Evolutionary conservation across 2,888 invertebrate genomes (phyloP), one percentile per base, ranked within the genome.

Genomic region (Eledone cirrhosa): DNA sequence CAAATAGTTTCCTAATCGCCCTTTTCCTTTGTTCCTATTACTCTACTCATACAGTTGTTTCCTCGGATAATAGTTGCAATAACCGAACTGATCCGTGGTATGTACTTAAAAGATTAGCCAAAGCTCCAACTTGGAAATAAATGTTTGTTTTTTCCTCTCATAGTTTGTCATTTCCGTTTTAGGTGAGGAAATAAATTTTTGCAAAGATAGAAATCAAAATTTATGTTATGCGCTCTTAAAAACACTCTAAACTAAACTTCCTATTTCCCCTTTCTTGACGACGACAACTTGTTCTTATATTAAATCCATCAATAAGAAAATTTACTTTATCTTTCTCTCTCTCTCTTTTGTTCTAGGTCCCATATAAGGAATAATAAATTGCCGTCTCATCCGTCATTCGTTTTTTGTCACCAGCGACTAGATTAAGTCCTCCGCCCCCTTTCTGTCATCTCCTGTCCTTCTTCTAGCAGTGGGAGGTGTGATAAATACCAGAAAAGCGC

Each of bases 331-430:
- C 31, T n/a, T 72, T 72, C 31, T 31, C 7, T 29, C 27, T 67
- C 31, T 22, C 8, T 67, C 67, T 67, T 31, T 24, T 33, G 29
- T 29, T 5, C 72, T 24, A 19, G 33, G 11, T 31, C 41, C 72
- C 72, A 72, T 72, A 72, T 72, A 72, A 41, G 72, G 72, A 76
- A 76, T 27, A 76, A 76, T 27, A 76, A 76, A 76, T 29, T 76
- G 27, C 76, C 75, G 24, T 47, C 24, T 48, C 76, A 33, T 76
- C 48, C 48, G 7, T 41, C 41, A 41, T 41, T 41, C 41, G 11
- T 63, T 24, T 53, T 16, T 48, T 48, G 48, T 76, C 48, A 48
- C 48, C 47, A 33, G 14, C 27, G 27, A 24, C 63, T 7, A 24
- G 3, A 11, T 7, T 27, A 24, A 8, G n/a, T 27, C 27, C 63